Base-by-base conservation (phyloP, 30 jellyfish, hydroid and myxozoan species). In the Clytia hemisphaerica region DNA sequence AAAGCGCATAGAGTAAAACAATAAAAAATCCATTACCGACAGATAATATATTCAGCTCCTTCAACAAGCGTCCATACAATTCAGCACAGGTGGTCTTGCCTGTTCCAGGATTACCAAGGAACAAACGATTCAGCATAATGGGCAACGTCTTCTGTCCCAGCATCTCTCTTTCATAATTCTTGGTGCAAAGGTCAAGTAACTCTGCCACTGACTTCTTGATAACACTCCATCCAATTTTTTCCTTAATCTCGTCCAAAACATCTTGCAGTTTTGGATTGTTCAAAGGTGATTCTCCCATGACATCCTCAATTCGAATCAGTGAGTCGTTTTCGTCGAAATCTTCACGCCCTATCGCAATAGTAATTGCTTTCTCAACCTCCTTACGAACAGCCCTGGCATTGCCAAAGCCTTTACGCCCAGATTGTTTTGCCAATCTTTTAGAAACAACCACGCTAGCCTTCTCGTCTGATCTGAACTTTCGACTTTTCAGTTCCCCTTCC, bases 331-430 rank as follows among this genome's bases (percentile, higher is more conserved):
- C 60, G 19, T 60, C 73, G 3, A 60, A 60, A 28, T 27, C 59
- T 40, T 60, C 73, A 6, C 73, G 58, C 21, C 21, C 61, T 51
- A 60, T 60, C 14, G 61, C 62, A 25, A 28, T 28, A 28, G 10
- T 34, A 7, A 60, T 60, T 10, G 73, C 73, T 60, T 60, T 60
- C 34, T 60, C 73, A 60, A 60, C 59, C 7, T 60, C 73, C 34
- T 60, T 60, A 28, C 73, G 73, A 60, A 60, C 73, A 28, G 73
- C 73, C 19, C 73, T 24, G 3, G 73, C 73, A 60, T 60, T 60
- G 6, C 73, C 73, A 27, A 60, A 60, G 1, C 73, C 73, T 28
- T 60, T 60, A 10, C 59, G 29, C 21, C 73, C 73, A 1, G 73
- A 33, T 27, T 27, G 10, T 60, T 60, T 60, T 10, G 45, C 38